Conservation (phyloP, 2,888 invertebrate genomes). For the Heliconius erato region DNA sequence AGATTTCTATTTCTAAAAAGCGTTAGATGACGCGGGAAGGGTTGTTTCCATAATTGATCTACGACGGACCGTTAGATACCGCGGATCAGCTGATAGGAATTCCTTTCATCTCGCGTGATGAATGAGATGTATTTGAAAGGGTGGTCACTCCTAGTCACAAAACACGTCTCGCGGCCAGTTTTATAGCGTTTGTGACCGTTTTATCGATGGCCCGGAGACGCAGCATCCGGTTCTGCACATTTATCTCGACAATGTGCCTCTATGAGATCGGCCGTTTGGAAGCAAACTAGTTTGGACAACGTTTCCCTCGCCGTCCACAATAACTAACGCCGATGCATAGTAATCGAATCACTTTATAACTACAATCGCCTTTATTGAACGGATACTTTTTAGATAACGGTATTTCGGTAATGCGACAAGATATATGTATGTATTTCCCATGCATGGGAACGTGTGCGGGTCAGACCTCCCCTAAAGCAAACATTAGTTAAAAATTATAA, state of each 20-base stretch:
- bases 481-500: background rate
- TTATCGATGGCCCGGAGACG: constrained; percentile 74
- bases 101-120: constrained; percentile 78
- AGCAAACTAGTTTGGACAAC: constrained; percentile 80
- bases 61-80: constrained; percentile 73
- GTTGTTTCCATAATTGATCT: constrained; percentile 73
- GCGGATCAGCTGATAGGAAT: constrained; percentile 77
- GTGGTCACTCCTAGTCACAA: constrained; percentile 74
- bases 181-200: constrained; percentile 78
- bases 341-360: constrained; percentile 81
- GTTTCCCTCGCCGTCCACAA: constrained; percentile 69
- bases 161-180: constrained; percentile 76
- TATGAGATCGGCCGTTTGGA: constrained; percentile 75
- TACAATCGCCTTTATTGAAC: constrained; percentile 72
- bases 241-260: constrained; percentile 79
- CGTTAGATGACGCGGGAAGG: constrained; percentile 73
- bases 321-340: constrained; percentile 72
- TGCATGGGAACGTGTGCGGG: constrained; percentile 45
- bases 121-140: constrained; percentile 74
- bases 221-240: constrained; percentile 84
- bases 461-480: background rate
- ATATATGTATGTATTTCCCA: constrained; percentile 45
- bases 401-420: constrained; percentile 44
- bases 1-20: constrained; percentile 82
- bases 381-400: constrained; percentile 70